A percentile compares a stretch with the other conserved stretches of the same genome.
Conservation (phyloP, 2,113 vertebrate species). For the Bubalus kerabau region DNA sequence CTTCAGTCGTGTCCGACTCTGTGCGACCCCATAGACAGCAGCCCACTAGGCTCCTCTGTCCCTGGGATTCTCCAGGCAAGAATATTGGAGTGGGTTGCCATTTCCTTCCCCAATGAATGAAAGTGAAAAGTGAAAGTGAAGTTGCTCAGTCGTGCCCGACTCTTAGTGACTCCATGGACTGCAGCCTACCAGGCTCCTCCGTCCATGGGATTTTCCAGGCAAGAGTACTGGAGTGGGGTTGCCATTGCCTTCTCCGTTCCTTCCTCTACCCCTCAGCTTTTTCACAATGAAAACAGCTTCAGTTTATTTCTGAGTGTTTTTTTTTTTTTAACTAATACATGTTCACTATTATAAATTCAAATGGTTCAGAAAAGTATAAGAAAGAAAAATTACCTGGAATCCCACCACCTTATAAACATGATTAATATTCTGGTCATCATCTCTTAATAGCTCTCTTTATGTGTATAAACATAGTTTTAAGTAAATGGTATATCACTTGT, state of each 20-base stretch:
- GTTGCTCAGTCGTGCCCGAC: accelerated
- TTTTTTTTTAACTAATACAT: not conserved
- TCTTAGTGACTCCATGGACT: too few species aligned
- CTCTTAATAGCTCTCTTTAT: not conserved
- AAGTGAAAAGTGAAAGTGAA: too few species aligned
- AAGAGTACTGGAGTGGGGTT: too few species aligned
- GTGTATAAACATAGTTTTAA: not conserved
- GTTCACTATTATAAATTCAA: conserved; percentile 4
- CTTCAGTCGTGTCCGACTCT: too few species aligned
- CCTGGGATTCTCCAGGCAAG: too few species aligned
- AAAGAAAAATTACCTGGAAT: not conserved
- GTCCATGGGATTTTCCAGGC: too few species aligned
- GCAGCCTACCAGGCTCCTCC: too few species aligned
- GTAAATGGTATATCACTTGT: not conserved
- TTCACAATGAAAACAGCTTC: not conserved
- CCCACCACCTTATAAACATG: not conserved
- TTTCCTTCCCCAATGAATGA: too few species aligned
- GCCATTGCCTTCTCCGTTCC: not conserved
- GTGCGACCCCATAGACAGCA: too few species aligned
- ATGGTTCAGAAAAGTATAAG: not conserved
- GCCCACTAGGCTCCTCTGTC: too few species aligned
- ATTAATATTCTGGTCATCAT: not conserved
- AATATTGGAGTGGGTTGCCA: too few species aligned
- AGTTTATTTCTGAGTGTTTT: not conserved
- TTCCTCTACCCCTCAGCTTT: not conserved